These are phyloP conservation scores for Aricia agestis DNA, from an alignment of 1,140 invertebrate species.

Conservation along the genomic window DNA sequence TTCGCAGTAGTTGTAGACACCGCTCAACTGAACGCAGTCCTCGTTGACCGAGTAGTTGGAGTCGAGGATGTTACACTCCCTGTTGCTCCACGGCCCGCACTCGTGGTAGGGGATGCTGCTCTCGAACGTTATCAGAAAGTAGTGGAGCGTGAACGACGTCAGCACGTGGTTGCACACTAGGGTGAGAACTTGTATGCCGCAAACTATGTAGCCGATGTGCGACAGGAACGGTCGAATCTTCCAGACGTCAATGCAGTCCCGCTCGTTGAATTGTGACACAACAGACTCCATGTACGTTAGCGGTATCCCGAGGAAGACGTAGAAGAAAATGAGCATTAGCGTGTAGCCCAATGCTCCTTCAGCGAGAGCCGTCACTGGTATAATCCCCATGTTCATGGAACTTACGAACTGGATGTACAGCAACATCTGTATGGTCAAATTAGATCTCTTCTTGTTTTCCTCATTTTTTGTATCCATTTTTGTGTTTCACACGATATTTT, in stretches of 20 bases:
- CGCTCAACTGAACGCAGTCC: conserved; percentile 42
- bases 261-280: conserved; percentile 79
- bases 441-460: conserved; percentile 21
- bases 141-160: conserved; percentile 50
- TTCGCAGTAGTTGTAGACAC: conserved; percentile 37
- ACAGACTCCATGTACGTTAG: conserved; percentile 80
- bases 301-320: conserved; percentile 73
- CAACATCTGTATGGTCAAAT: neutral
- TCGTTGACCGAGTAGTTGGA: conserved; percentile 53
- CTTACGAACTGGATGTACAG: neutral
- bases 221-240: conserved; percentile 50
- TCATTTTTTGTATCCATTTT: neutral
- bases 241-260: conserved; percentile 78
- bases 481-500: neutral
- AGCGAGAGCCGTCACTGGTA: conserved; percentile 37
- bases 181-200: conserved; percentile 43
- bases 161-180: conserved; percentile 48
- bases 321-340: conserved; percentile 32
- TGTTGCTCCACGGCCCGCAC: conserved; percentile 50
- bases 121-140: conserved; percentile 61
- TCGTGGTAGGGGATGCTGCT: conserved; percentile 50
- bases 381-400: conserved; percentile 28
- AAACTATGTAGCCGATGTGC: conserved; percentile 47
- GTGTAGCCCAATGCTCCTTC: conserved; percentile 42
- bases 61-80: conserved; percentile 44